Percentiles rank a stretch among this genome's conserved stretches.
phyloP scores from a whole-genome alignment of 2,888 invertebrate genomes.

The Mystacides longicornis region DNA sequence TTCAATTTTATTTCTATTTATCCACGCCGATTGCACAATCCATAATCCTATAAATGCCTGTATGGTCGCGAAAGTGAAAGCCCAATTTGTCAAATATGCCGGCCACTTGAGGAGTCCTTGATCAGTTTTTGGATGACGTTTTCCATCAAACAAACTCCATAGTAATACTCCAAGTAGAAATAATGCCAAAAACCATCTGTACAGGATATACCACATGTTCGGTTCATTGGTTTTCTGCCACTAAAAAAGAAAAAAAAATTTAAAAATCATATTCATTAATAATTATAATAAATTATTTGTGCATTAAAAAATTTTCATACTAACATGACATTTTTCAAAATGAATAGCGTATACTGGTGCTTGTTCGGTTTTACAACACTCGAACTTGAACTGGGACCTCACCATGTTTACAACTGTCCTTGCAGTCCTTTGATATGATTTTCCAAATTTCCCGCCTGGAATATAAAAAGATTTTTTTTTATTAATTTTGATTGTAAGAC shows the following conservation, averaged over 20 bases:
- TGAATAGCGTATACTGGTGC: slow-evolving; percentile 15
- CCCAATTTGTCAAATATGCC: slow-evolving; percentile 71
- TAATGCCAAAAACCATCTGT: slow-evolving; percentile 51
- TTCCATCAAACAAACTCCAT: slow-evolving; percentile 38
- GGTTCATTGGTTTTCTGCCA: slow-evolving; percentile 51
- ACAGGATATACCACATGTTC: slow-evolving; percentile 44
- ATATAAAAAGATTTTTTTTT: no score
- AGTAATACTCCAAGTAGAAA: slow-evolving; percentile 42
- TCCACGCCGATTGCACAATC: slow-evolving; percentile 42
- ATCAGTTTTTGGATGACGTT: not conserved
- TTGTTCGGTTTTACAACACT: slow-evolving; percentile 13
- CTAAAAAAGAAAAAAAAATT: slow-evolving; percentile 35
- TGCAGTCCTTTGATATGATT: not conserved
- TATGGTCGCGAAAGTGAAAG: slow-evolving; percentile 48
- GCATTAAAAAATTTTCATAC: not conserved
- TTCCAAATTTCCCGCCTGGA: no score
- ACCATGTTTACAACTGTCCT: slow-evolving; percentile 20
- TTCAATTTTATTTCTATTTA: slow-evolving; percentile 11
- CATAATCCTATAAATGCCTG: slow-evolving; percentile 51
- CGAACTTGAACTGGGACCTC: slow-evolving; percentile 9
- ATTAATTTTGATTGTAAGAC: no score
- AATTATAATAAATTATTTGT: not conserved
- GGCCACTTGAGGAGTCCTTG: slow-evolving; percentile 52
- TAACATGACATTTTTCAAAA: slow-evolving; percentile 22
- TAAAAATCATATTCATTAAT: no score